Evolutionary conservation across 1,140 invertebrate genomes (phyloP).

Genomic region (Calephelis virginiensis): DNA sequence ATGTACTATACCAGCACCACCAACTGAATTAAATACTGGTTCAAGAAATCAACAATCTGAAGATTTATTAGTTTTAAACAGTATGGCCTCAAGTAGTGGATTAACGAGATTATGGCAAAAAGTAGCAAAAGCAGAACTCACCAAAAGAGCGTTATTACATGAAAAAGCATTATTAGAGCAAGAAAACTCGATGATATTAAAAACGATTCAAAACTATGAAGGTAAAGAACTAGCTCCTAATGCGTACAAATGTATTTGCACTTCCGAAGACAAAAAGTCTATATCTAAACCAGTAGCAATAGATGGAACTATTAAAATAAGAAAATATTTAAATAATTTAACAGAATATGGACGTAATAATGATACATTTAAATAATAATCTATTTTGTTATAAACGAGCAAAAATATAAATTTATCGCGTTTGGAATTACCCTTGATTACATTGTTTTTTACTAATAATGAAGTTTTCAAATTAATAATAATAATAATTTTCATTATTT

Average conservation of each 20-base stretch:
- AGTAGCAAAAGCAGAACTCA: conserved; percentile 58
- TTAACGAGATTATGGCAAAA: conserved; percentile 63
- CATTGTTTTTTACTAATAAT: too few species aligned
- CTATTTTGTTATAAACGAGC: too few species aligned
- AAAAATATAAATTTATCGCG: too few species aligned
- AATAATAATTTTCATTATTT: too few species aligned
- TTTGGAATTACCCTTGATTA: too few species aligned
- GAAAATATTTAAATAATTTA: conserved; percentile 42
- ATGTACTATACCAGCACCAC: conserved; percentile 67
- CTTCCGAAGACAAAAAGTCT: conserved; percentile 24
- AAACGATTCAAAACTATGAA: conserved; percentile 42
- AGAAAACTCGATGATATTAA: conserved; percentile 53
- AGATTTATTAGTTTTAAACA: conserved; percentile 54
- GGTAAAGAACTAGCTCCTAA: conserved; percentile 38
- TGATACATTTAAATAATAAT: background rate
- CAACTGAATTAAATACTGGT: conserved; percentile 44
- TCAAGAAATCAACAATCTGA: conserved; percentile 45
- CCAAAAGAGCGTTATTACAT: conserved; percentile 50
- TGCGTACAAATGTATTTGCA: conserved; percentile 45
- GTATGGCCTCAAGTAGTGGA: conserved; percentile 50
- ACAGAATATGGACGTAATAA: background rate
- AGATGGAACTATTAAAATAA: conserved; percentile 46
- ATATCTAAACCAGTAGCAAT: conserved; percentile 38
- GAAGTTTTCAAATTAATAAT: too few species aligned
- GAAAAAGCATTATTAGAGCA: conserved; percentile 58